Percentiles rank a stretch among this genome's conserved stretches.
These are phyloP conservation scores for Linyphia triangularis DNA, from an alignment of 2,888 invertebrate species.

Conservation along the genomic window DNA sequence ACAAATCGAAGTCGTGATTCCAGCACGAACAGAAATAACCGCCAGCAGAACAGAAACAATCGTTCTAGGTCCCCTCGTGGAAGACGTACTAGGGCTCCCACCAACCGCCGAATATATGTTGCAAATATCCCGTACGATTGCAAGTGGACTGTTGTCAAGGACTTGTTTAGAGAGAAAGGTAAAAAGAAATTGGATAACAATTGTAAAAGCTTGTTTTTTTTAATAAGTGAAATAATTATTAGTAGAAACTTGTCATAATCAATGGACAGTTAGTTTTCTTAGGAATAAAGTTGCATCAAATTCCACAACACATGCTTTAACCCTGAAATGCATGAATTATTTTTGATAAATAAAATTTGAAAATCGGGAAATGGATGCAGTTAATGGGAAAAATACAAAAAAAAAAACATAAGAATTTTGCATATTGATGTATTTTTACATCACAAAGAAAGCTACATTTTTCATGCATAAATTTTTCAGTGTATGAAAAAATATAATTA, in stretches of 20 bases:
- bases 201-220: neutral
- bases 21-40: slow-evolving; percentile 51
- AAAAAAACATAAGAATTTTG: too few species aligned
- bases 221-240: neutral
- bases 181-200: slow-evolving; percentile 64
- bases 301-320: too few species aligned
- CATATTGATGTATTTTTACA: too few species aligned
- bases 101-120: slow-evolving; percentile 86
- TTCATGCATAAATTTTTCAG: too few species aligned
- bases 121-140: slow-evolving; percentile 98
- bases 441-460: too few species aligned
- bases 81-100: slow-evolving; percentile 77
- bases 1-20: slow-evolving; percentile 59
- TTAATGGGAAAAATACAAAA: too few species aligned
- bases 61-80: slow-evolving; percentile 70
- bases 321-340: too few species aligned
- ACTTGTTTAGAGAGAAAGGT: slow-evolving; percentile 90
- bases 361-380: too few species aligned
- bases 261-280: too few species aligned
- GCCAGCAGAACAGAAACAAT: slow-evolving; percentile 58
- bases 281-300: too few species aligned
- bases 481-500: too few species aligned
- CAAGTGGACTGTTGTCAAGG: slow-evolving; percentile 91
- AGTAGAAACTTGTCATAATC: neutral
- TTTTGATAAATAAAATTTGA: too few species aligned